Evolutionary conservation across 2,888 invertebrate genomes (phyloP), one percentile per base, ranked within the genome.

Genomic region (Pseudeuparius sepicola): DNA sequence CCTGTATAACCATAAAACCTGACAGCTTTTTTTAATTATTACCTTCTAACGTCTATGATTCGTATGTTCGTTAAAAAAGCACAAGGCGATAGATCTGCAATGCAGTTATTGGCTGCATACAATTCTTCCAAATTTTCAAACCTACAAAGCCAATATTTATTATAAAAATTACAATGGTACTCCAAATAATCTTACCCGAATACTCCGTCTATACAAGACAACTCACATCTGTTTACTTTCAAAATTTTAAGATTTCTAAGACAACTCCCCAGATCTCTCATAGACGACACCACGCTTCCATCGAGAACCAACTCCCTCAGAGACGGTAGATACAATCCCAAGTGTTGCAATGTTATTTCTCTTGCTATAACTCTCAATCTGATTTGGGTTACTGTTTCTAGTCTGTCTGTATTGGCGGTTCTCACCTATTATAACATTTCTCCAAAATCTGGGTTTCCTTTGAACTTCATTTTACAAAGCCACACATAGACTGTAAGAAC

Each of bases 221-320:
- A 55, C 0, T 75, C 72, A 51, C 81, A 82, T 25, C 74, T 68
- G 47, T 73, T 72, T 4, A 81, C 72, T 48, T 64, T 66, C 31
- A 74, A 53, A 27, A 71, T 68, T 59, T 68, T 71, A 16, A 77
- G 57, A 51, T 68, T 70, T 31, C 65, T 63, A 40, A 81, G 60
- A 14, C 73, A 73, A 43, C 71, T 75, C 12, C 81, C 82, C 12
- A 81, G 65, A 50, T 81, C 81, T 35, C 81, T 64, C 27, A 82
- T 54, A 1, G 80, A 77, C 4, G 68, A 64, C 2, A 82, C 57
- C 4, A 73, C 71, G 45, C 80, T 80, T 15, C 80, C 81, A 40
- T 78, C 77, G 3, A 82, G 59, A 20, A 68, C 73, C 23, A 82
- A 59, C 3, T 68, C 67, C 6, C 67, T 62, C 3, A 82, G 63